Evolutionary conservation across 2,797 vertebrate genomes (phyloP), one percentile per base, ranked within the genome.

Genomic region (Pogoniulus pusillus): DNA sequence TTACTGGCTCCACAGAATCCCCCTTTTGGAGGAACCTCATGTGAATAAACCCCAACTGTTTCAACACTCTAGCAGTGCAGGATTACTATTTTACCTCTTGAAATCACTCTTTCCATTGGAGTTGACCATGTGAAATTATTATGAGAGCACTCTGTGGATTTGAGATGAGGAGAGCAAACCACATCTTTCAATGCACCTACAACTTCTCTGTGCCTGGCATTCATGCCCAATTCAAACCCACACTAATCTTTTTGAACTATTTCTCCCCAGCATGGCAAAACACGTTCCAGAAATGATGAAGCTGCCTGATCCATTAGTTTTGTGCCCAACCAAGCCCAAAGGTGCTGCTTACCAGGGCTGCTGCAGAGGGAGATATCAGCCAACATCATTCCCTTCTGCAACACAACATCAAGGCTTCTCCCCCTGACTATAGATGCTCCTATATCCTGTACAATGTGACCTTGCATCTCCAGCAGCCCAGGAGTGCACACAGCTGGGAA

Each of bases 321-420:
- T 39, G 49, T 39, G 19, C 20, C 43, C 11, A 3, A 37, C 32
- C 55, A 71, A 58, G 29, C 69, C 2, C 35, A 63, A 65, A 76
- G 19, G 16, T 13, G 7, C 3, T 65, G 19, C n/a, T 76, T 35
- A 59, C 7, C 34, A 63, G 20, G 20, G 35, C 29, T 84, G 68
- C 71, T 22, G 19, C 4, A 3, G 4, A 1, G 29, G 86, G 6
- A 7, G 22, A 3, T 47, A 68, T 26, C 23, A 30, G 78, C 22
- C 0, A 1, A 26, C 34, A 45, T 1, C 2, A 0, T 4, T 55
- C 43, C 53, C 57, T 63, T 35, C 16, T 32, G 47, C 82, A 76
- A 59, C 22, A 37, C 23, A 88, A n/a, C n/a, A 60, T 60, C 81
- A 45, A 34, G 53, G n/a, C n/a, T 72, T 37, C 63, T 27, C 6